Base-by-base conservation (phyloP, 2,888 invertebrate genomes). In the Neoaliturus tenellus region DNA sequence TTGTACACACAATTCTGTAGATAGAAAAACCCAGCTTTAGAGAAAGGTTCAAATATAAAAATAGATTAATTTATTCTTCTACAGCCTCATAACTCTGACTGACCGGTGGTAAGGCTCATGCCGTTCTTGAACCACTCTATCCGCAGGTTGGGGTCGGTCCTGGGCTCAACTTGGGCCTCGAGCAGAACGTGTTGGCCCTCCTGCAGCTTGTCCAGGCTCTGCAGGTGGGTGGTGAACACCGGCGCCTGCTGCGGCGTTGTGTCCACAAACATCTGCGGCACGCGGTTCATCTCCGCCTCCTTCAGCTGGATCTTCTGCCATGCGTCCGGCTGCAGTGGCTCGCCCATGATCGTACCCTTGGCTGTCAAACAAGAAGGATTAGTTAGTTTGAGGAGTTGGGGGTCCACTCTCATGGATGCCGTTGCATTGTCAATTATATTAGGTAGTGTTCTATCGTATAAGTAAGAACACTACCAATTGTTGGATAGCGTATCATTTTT, bases 111-210 rank as follows among this genome's bases (percentile, higher is more conserved):
- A 23, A 98, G 92, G 0, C 96, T 93, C 69, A 96, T 91, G n/a
- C 97, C 97, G 89, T 98, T 98, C 89, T 97, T 97, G 91, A 96
- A 98, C 98, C 98, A 98, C 90, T 98, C 98, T 83, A 97, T 95
- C 85, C 95, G 93, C 51, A 98, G 92, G 89, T 97, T 96, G 0
- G 97, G 96, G 92, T 98, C 98, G 6, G 96, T 95, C 87, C 97
- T 93, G 14, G 98, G 98, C 89, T 98, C 97, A 14, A 98, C 97
- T 90, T 97, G 97, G 78, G 97, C 98, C 91, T 98, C 97, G 81
- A 98, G 90, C 88, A 95, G 94, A 1, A 98, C 95, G 89, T 96
- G 96, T 90, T 97, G 96, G 6, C 97, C 96, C 92, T 98, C 98
- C 85, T 94, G 93, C 4, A 97, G 91, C 89, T 96, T 96, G 88